Evolutionary conservation across 2,888 invertebrate species (phyloP).

Genomic region (Caradrina clavipalpis): DNA sequence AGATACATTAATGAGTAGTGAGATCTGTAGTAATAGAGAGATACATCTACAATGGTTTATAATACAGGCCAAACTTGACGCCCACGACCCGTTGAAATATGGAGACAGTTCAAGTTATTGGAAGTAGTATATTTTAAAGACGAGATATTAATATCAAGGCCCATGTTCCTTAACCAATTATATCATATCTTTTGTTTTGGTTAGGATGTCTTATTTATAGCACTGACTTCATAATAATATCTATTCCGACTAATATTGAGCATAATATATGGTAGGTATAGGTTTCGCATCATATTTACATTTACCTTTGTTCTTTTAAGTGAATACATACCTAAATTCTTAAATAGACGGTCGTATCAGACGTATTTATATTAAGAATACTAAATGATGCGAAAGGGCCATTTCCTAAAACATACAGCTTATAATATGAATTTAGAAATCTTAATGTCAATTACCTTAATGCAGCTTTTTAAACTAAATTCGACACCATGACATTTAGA

Average conservation of each 20-base stretch:
- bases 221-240: constrained; percentile 8
- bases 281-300: not conserved
- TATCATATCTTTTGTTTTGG: constrained; percentile 41
- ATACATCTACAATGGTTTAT: constrained; percentile 72
- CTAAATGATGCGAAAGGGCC: too few species aligned
- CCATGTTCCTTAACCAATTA: constrained; percentile 42
- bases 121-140: constrained; percentile 59
- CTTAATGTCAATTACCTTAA: too few species aligned
- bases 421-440: too few species aligned
- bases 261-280: constrained; percentile 1
- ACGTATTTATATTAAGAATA: too few species aligned
- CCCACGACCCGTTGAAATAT: constrained; percentile 74
- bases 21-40: constrained; percentile 75
- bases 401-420: too few species aligned
- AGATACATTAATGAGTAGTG: constrained; percentile 70
- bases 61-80: constrained; percentile 75
- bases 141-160: constrained; percentile 49
- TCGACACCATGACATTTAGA: not conserved
- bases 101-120: constrained; percentile 65
- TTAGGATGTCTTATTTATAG: constrained; percentile 41
- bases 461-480: not conserved
- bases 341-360: too few species aligned
- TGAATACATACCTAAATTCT: too few species aligned
- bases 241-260: not conserved
- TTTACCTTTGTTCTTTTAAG: too few species aligned